Evolutionary conservation across 2,113 vertebrate genomes (phyloP), one percentile per base, ranked within the genome.

Genomic region (Melanostigma gelatinosum): DNA sequence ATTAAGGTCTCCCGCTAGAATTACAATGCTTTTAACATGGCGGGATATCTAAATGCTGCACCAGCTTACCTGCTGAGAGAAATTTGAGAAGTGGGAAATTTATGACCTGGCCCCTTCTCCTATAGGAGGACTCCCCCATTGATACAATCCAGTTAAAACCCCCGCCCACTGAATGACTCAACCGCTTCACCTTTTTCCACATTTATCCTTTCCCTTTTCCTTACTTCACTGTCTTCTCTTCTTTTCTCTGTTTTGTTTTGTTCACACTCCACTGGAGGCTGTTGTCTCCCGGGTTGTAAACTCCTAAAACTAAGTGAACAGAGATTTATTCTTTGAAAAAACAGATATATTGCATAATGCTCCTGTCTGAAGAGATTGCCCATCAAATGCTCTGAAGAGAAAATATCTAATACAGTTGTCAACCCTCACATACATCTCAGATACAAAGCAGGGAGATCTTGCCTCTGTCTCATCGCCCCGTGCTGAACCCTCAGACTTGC

Each of bases 1-100:
- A 89, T 82, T 75, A 54, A 73, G 80, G 84, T 84, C 86, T 87
- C 93, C 91, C 73, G 85, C 93, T 90, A 88, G 83, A 91, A 87
- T 93, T 86, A 90, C 92, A 94, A 93, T 93, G 94, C 94, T 95
- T 95, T 94, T 88, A 95, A 93, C 93, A 91, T 94, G 89, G 92
- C 90, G 92, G 92, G 93, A 91, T 88, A 87, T 95, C 92, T 91
- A 87, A 85, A 79, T 72, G 81, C 88, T 84, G 82, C 81, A 88
- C 89, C 85, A 90, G 94, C 88, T 65, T 86, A 91, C 94, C 93
- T 90, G 91, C 94, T 94, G 93, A 83, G 93, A 94, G 90, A 93
- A 94, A 94, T 90, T 90, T 27, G n/a, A 22, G 52, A 55, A 76
- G 91, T 93, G 65, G 71, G 75, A 93, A 91, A 95, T 94, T 92